Evolutionary conservation across 2,888 invertebrate genomes (phyloP).

Genomic region (Leptarthrus brevirostris): DNA sequence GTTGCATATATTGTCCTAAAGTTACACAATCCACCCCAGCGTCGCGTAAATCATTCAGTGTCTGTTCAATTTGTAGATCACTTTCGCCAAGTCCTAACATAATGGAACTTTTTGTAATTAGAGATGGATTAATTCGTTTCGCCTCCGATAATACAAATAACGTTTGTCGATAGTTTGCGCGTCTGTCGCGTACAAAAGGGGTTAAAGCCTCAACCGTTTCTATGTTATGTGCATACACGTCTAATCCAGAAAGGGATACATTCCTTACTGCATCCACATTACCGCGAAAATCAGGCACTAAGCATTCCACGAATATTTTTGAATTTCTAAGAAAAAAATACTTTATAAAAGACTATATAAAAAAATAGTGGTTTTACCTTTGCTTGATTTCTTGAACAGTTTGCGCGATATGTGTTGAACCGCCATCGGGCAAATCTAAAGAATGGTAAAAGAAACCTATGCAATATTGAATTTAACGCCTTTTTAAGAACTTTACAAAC

Average conservation of each 20-base stretch:
- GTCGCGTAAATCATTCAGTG: slow-evolving; percentile 84
- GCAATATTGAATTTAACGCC: no score
- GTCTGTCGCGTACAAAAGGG: slow-evolving; percentile 90
- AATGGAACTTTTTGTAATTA: slow-evolving; percentile 97
- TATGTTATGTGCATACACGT: slow-evolving; percentile 98
- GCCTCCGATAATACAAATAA: slow-evolving; percentile 83
- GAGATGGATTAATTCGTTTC: slow-evolving; percentile 80
- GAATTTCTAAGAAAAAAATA: slow-evolving; percentile 71
- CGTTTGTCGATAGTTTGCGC: slow-evolving; percentile 94
- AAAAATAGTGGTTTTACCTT: slow-evolving; percentile 69
- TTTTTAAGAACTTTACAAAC: no score
- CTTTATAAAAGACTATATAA: background rate
- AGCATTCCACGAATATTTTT: slow-evolving; percentile 91
- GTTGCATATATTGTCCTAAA: slow-evolving; percentile 99
- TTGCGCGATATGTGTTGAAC: slow-evolving; percentile 91
- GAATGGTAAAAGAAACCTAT: no score
- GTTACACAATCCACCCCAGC: slow-evolving; percentile 95
- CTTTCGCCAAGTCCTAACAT: slow-evolving; percentile 97
- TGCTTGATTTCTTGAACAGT: slow-evolving; percentile 89
- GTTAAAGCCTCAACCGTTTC: slow-evolving; percentile 95
- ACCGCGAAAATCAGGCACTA: slow-evolving; percentile 96
- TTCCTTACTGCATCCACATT: slow-evolving; percentile 77
- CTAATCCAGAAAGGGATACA: slow-evolving; percentile 85
- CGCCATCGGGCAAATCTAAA: slow-evolving; percentile 91
- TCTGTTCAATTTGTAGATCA: slow-evolving; percentile 86